Conservation (phyloP, 2,797 vertebrate species). For the Heteromormyrus szaboi region DNA sequence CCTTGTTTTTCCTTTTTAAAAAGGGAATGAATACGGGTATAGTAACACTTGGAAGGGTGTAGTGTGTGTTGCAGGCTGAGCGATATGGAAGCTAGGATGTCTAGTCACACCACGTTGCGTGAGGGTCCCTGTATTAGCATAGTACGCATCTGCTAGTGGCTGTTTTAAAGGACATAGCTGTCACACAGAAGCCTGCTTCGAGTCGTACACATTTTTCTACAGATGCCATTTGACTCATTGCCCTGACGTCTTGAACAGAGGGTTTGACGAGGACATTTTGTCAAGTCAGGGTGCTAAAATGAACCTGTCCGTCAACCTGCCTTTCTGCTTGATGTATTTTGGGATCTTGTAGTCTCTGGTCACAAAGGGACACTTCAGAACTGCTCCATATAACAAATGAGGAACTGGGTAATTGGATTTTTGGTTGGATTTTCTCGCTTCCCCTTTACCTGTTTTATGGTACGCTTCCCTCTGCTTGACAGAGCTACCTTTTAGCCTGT, state of each 20-base stretch:
- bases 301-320: background rate
- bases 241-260: background rate
- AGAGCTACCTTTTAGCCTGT: background rate
- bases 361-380: background rate
- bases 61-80: background rate
- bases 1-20: background rate
- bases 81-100: background rate
- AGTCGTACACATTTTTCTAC: background rate
- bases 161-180: background rate
- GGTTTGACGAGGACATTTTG: background rate
- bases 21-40: background rate
- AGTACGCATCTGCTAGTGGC: background rate
- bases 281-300: background rate
- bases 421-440: background rate
- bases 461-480: conserved; percentile 4
- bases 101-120: background rate
- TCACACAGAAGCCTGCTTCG: background rate
- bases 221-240: background rate
- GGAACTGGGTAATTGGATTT: too few species aligned
- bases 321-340: background rate
- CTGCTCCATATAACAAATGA: background rate
- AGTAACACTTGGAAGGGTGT: background rate
- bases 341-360: background rate
- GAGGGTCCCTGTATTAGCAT: background rate
- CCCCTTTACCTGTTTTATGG: background rate